A percentile compares a stretch with the other conserved stretches of the same genome.
Evolutionary conservation across 1,140 invertebrate species (phyloP).

Genomic region (Drosophila jambulina): DNA sequence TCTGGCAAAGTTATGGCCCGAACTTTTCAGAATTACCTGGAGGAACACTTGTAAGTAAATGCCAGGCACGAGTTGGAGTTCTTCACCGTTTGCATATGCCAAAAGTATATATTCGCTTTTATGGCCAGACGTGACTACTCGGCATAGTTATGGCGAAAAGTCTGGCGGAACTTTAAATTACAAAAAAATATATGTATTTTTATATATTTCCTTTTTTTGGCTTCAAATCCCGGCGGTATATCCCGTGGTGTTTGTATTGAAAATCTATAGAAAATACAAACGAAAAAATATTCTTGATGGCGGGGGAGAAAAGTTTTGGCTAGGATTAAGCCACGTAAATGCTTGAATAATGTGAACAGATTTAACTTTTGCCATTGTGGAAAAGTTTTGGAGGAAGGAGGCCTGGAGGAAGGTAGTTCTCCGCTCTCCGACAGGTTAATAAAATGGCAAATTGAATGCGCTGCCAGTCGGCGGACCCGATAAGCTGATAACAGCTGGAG

Average conservation of each 20-base stretch:
- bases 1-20: slow-evolving; percentile 34
- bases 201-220: slow-evolving; percentile 26
- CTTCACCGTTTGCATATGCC: slow-evolving; percentile 45
- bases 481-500: slow-evolving; percentile 63
- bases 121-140: slow-evolving; percentile 54
- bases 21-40: slow-evolving; percentile 45
- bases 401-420: slow-evolving; percentile 32
- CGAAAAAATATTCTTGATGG: slow-evolving; percentile 29
- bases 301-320: slow-evolving; percentile 25
- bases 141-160: slow-evolving; percentile 32
- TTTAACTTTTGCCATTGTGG: slow-evolving; percentile 72
- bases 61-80: slow-evolving; percentile 34
- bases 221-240: slow-evolving; percentile 17
- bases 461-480: slow-evolving; percentile 28
- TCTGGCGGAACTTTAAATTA: slow-evolving; percentile 68
- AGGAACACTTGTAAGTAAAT: slow-evolving; percentile 41
- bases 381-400: slow-evolving; percentile 38
- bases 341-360: slow-evolving; percentile 66
- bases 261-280: slow-evolving; percentile 42
- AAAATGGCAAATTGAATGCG: slow-evolving; percentile 71
- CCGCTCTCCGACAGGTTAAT: slow-evolving; percentile 49
- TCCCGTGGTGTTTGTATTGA: slow-evolving; percentile 33
- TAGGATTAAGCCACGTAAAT: slow-evolving; percentile 66
- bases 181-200: slow-evolving; percentile 32
- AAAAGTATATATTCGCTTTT: slow-evolving; percentile 55